These are phyloP conservation scores for Oryzias dopingdopingensis DNA, from an alignment of 2,797 vertebrate genomes.

Conservation along the genomic window DNA sequence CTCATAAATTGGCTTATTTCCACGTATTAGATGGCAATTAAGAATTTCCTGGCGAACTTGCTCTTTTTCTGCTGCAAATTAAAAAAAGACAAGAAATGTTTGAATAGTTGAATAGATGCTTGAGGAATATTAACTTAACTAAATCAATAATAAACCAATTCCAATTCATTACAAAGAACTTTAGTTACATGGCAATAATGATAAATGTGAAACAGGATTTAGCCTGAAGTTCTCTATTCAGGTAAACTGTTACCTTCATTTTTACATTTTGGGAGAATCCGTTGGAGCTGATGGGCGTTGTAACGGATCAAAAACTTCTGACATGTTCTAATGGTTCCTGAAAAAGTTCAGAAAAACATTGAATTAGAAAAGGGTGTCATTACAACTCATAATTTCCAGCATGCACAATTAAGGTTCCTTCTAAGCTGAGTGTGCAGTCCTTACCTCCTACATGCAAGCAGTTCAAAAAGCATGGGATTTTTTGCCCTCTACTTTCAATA, in stretches of 20 bases:
- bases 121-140: not conserved
- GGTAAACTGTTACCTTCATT: constrained; percentile 79
- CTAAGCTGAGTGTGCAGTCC: constrained; percentile 12
- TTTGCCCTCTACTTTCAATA: constrained; percentile 80
- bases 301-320: constrained; percentile 95
- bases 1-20: constrained; percentile 43
- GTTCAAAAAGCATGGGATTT: constrained; percentile 83
- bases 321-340: constrained; percentile 94
- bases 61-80: constrained; percentile 78
- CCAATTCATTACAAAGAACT: too few relatives aligned
- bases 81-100: constrained; percentile 3
- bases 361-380: not conserved
- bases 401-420: not conserved
- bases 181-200: too few relatives aligned
- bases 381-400: not conserved
- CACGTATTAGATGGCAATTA: constrained; percentile 69
- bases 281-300: constrained; percentile 85
- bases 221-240: not conserved
- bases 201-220: too few relatives aligned
- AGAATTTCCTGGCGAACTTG: constrained; percentile 80
- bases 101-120: not conserved
- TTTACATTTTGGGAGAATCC: constrained; percentile 82
- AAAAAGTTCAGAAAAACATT: not conserved
- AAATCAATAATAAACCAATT: not conserved
- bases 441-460: constrained; percentile 93